These are phyloP conservation scores for Sarcoramphus papa DNA, from an alignment of 2,797 vertebrate genomes.

Conservation along the genomic window DNA sequence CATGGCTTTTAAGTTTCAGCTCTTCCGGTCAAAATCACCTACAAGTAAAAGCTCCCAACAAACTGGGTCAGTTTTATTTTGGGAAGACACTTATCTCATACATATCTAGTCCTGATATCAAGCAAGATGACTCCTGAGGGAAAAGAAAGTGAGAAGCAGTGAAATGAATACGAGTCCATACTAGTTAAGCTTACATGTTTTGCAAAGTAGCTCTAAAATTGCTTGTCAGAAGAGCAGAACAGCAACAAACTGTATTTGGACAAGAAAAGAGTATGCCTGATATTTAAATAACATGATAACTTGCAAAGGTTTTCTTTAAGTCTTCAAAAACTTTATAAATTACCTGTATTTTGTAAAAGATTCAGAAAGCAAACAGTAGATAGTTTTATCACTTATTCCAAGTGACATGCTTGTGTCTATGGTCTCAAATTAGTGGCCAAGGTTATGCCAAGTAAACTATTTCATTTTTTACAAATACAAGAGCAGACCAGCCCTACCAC, in stretches of 20 bases:
- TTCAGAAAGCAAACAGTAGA: neutral
- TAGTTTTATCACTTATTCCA: neutral
- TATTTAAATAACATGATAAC: neutral
- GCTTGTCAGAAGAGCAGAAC: neutral
- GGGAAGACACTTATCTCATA: constrained; percentile 8
- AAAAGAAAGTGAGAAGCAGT: constrained; percentile 33
- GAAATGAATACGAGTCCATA: neutral
- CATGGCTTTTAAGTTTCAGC: neutral
- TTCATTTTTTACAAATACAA: neutral
- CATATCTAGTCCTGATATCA: neutral
- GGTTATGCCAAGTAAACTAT: neutral
- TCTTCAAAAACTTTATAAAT: neutral
- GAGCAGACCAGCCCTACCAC: neutral
- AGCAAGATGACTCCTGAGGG: constrained; percentile 26
- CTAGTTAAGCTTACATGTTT: neutral
- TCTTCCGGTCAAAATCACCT: neutral
- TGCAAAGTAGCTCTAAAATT: neutral
- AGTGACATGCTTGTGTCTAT: neutral
- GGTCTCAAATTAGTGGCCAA: neutral
- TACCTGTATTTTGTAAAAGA: neutral
- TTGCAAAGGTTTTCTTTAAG: neutral
- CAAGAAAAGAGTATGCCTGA: neutral
- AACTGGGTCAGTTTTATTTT: constrained; percentile 13
- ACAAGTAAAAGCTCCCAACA: neutral
- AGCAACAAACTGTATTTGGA: neutral